Evolutionary conservation across 2,797 vertebrate species (phyloP).

Genomic region (Amazonetta brasiliensis): DNA sequence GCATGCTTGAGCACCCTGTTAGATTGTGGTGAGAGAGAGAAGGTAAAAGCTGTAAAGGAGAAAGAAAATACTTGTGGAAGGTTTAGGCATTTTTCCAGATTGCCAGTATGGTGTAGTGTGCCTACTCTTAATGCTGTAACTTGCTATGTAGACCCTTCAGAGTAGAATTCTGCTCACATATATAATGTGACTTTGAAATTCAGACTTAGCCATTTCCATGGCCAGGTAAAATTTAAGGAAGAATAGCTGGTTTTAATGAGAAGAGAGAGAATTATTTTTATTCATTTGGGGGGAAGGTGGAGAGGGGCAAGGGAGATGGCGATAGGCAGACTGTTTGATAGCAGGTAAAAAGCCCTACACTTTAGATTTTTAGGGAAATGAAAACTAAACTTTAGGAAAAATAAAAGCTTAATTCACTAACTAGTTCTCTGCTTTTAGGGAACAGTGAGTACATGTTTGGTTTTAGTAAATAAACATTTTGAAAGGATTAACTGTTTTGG

Average conservation of each 20-base stretch:
- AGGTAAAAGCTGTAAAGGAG: constrained; percentile 41
- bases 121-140: neutral
- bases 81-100: constrained; percentile 39
- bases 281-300: neutral
- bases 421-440: neutral
- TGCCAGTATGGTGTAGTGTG: neutral
- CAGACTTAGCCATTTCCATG: neutral
- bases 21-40: neutral
- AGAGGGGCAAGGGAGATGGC: neutral
- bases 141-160: neutral
- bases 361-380: neutral
- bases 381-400: neutral
- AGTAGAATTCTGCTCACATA: neutral
- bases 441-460: neutral
- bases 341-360: neutral
- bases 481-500: constrained; percentile 8
- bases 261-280: neutral
- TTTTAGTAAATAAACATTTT: neutral
- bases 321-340: neutral
- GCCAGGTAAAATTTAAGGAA: neutral
- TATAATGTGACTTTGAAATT: neutral
- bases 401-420: neutral
- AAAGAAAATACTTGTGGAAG: constrained; percentile 49
- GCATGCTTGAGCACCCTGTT: constrained; percentile 23
- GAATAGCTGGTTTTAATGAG: neutral